Conservation (phyloP, 1,140 invertebrate genomes). For the Antheraea mylitta region DNA sequence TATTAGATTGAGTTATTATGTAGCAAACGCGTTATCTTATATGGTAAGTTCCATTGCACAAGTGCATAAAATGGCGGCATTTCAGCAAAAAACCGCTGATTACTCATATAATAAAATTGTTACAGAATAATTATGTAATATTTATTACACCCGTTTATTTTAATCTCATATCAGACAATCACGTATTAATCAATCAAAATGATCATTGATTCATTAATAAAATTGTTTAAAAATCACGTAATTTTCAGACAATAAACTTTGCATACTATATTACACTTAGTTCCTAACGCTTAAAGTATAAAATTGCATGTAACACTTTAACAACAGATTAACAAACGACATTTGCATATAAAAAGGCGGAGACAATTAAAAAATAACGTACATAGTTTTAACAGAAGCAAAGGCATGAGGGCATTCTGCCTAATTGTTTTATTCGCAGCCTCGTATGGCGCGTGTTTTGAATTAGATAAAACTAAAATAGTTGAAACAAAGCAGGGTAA, state of each 20-base stretch:
- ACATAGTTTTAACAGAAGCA: background rate
- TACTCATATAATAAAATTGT: background rate
- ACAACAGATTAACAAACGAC: background rate
- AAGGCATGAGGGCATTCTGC: background rate
- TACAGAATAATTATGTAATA: background rate
- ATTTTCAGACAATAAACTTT: background rate
- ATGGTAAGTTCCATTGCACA: background rate
- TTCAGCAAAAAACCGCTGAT: background rate
- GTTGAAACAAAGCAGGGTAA: constrained; percentile 56
- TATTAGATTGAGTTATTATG: no score
- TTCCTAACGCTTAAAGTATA: background rate
- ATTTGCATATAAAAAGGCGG: background rate
- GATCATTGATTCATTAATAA: background rate
- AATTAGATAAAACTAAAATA: constrained; percentile 36
- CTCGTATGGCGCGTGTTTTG: background rate
- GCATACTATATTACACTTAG: background rate
- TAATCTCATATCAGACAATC: background rate
- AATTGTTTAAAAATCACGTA: constrained; percentile 1
- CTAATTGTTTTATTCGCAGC: background rate
- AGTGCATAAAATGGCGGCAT: background rate
- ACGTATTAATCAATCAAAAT: background rate
- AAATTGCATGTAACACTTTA: background rate
- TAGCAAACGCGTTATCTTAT: no score
- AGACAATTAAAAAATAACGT: background rate
- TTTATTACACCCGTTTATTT: background rate